Conservation (phyloP, 2,888 invertebrate genomes). For the Sesamia inferens region DNA sequence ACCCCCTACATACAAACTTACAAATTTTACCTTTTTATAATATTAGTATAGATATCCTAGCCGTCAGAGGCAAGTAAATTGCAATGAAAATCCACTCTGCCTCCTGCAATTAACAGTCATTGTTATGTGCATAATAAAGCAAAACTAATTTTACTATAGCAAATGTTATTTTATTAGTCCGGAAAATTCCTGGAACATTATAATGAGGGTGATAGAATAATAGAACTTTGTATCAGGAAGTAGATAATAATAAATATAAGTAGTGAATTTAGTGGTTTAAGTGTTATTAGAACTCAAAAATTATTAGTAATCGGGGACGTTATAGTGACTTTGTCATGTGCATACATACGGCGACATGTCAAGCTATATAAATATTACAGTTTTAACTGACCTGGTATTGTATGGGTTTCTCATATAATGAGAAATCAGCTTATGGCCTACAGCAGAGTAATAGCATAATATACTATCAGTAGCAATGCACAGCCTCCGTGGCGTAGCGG, state of each 20-base stretch:
- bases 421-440: no score
- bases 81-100: slow-evolving; percentile 59
- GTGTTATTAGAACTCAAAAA: background rate
- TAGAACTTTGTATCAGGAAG: background rate
- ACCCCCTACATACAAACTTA: no score
- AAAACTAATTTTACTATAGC: slow-evolving; percentile 55
- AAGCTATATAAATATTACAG: no score
- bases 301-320: background rate
- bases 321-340: background rate
- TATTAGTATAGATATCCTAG: no score
- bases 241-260: background rate
- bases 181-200: slow-evolving; percentile 6
- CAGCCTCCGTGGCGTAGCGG: no score
- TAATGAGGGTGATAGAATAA: background rate
- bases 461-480: no score
- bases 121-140: slow-evolving; percentile 58
- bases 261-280: background rate
- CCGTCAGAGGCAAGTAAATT: slow-evolving; percentile 40
- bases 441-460: no score
- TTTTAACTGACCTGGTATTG: no score
- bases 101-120: slow-evolving; percentile 57
- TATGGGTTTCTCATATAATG: no score
- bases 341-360: no score
- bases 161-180: slow-evolving; percentile 47
- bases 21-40: no score